These are phyloP conservation scores for Abscondita cerata DNA, from an alignment of 2,888 invertebrate species.

Conservation along the genomic window DNA sequence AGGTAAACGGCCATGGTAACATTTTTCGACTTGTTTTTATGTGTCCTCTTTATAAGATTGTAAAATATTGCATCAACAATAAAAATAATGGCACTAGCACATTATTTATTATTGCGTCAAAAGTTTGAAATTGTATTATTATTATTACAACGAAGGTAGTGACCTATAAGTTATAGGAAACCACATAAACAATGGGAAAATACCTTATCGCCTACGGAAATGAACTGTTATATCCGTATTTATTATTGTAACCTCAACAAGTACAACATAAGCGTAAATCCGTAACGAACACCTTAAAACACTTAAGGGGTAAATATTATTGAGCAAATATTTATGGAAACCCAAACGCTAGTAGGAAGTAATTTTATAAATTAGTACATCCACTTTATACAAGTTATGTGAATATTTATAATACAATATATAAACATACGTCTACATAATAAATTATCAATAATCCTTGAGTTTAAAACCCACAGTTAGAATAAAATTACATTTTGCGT, in stretches of 20 bases:
- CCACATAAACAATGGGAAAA: conserved; percentile 27
- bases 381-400: no score
- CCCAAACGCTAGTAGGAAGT: not conserved
- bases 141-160: conserved; percentile 8
- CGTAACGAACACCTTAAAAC: not conserved
- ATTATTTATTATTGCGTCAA: not conserved
- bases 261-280: conserved; percentile 10
- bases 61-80: no score
- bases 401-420: no score
- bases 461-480: no score
- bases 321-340: not conserved
- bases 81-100: no score
- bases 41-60: not conserved
- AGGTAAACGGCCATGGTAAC: conserved; percentile 12
- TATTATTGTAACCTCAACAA: conserved; percentile 29
- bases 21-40: not conserved
- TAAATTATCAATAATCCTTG: no score
- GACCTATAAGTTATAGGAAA: conserved; percentile 15
- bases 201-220: conserved; percentile 32
- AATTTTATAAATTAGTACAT: not conserved
- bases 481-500: no score
- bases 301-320: conserved; percentile 15
- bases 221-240: conserved; percentile 28
- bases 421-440: no score
- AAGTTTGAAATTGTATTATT: not conserved